Evolutionary conservation across 2,113 vertebrate genomes (phyloP).

Genomic region (Synchiropus splendidus): DNA sequence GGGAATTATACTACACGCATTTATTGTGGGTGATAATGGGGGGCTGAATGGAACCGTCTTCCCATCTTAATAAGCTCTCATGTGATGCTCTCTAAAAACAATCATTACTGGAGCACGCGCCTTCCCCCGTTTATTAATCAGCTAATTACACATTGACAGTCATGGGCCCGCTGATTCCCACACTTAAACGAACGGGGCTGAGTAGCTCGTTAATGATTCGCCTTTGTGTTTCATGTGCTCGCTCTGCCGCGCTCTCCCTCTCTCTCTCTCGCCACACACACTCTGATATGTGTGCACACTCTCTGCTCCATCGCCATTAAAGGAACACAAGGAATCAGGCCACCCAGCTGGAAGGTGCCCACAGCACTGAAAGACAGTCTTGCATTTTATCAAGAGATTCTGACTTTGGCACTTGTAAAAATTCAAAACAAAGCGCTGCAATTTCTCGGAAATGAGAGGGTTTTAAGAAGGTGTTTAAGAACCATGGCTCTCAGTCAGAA

Average conservation of each 20-base stretch:
- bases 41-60: slow-evolving; percentile 57
- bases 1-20: slow-evolving; percentile 41
- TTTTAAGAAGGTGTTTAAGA: no score
- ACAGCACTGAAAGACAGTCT: slow-evolving; percentile 10
- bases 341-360: slow-evolving; percentile 23
- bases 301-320: slow-evolving; percentile 9
- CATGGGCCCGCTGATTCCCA: slow-evolving; percentile 72
- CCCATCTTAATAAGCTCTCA: slow-evolving; percentile 65
- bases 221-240: slow-evolving; percentile 41
- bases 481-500: no score
- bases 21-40: slow-evolving; percentile 54
- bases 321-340: slow-evolving; percentile 36
- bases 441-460: no score
- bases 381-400: slow-evolving; percentile 5
- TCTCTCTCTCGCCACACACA: not conserved
- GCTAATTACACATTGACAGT: slow-evolving; percentile 77
- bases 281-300: slow-evolving; percentile 4
- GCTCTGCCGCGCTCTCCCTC: not conserved
- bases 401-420: no score
- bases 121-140: slow-evolving; percentile 73
- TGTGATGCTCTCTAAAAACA: slow-evolving; percentile 67
- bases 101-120: slow-evolving; percentile 62
- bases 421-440: no score
- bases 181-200: slow-evolving; percentile 70
- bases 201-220: slow-evolving; percentile 73